Evolutionary conservation across 2,888 invertebrate species (phyloP), one percentile per base, ranked within the genome.

Genomic region (Nymphalis polychloros): DNA sequence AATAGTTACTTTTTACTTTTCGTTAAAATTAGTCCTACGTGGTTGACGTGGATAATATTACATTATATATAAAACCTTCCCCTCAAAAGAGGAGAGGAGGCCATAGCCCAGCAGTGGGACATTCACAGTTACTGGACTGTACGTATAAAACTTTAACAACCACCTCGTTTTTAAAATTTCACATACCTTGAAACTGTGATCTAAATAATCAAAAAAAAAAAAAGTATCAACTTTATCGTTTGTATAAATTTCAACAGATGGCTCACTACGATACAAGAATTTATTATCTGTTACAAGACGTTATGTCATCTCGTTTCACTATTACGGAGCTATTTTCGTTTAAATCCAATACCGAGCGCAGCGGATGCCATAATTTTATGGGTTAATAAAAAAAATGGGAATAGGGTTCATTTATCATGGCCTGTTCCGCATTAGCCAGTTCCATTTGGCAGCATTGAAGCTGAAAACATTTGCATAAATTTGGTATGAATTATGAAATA

Each of bases 381-480:
- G 64, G 48, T 70, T 69, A 69, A 68, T 69, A 63, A 73, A 65
- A 72, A 71, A 66, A 67, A 68, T 23, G 57, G 69, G 68, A 73
- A 73, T 69, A 68, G 68, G 60, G 68, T 63, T 62, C 68, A 74
- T 74, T 73, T 73, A 74, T 74, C 67, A 65, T 41, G 50, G 71
- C 70, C 64, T 64, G 68, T 65, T 68, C 71, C 67, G 65, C 75
- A 75, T 76, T 75, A 73, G 75, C 70, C 73, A 69, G 70, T 73
- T 68, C 73, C 73, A 75, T 76, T 76, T 76, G 76, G 75, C 75
- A 72, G 63, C 74, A 71, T 73, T 67, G 73, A 65, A 63, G 65
- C 65, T 63, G 67, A 50, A 68, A 63, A 67, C 70, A 73, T 73
- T 74, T 71, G 68, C 70, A 74, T 73, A 68, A 73, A 73, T 73